Evolutionary conservation across 2,113 vertebrate genomes (phyloP).

Genomic region (Catharus fuscescens): DNA sequence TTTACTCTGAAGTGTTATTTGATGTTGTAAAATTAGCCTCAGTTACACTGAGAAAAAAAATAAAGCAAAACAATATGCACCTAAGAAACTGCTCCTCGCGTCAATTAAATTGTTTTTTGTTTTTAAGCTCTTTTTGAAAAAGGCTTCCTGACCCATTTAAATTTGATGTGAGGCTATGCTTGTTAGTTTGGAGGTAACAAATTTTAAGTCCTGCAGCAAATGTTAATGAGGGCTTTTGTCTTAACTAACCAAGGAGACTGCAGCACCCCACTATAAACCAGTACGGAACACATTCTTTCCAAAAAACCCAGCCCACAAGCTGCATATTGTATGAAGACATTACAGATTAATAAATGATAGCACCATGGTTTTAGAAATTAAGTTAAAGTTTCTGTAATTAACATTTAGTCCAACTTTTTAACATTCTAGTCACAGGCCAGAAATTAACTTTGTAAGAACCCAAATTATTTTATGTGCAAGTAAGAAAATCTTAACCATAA

Average conservation of each 20-base stretch:
- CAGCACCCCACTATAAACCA: constrained; percentile 80
- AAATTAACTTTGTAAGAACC: constrained; percentile 86
- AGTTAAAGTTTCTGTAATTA: constrained; percentile 91
- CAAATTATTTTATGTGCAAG: constrained; percentile 97
- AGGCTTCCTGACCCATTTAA: constrained; percentile 78
- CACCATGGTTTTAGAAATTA: constrained; percentile 92
- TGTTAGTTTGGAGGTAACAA: constrained; percentile 88
- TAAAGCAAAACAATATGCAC: constrained; percentile 78
- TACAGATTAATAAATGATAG: constrained; percentile 92
- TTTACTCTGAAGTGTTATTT: constrained; percentile 80
- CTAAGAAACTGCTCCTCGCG: constrained; percentile 77
- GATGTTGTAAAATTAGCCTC: constrained; percentile 88
- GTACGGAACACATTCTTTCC: constrained; percentile 81
- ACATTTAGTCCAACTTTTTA: constrained; percentile 90
- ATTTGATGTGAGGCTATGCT: constrained; percentile 79
- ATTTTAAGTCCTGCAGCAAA: constrained; percentile 87
- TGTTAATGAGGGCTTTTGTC: constrained; percentile 84
- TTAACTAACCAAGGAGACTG: constrained; percentile 86
- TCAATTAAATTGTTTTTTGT: constrained; percentile 80
- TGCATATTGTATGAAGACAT: constrained; percentile 85
- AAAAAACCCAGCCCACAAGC: constrained; percentile 90
- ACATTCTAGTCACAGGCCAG: constrained; percentile 91
- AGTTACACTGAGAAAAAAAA: constrained; percentile 90
- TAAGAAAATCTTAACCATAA: constrained; percentile 95
- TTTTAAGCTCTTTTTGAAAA: constrained; percentile 74